Percentiles rank a stretch among this genome's conserved stretches.
Evolutionary conservation across 2,888 invertebrate genomes (phyloP).

Genomic region (Luperina nickerlii): DNA sequence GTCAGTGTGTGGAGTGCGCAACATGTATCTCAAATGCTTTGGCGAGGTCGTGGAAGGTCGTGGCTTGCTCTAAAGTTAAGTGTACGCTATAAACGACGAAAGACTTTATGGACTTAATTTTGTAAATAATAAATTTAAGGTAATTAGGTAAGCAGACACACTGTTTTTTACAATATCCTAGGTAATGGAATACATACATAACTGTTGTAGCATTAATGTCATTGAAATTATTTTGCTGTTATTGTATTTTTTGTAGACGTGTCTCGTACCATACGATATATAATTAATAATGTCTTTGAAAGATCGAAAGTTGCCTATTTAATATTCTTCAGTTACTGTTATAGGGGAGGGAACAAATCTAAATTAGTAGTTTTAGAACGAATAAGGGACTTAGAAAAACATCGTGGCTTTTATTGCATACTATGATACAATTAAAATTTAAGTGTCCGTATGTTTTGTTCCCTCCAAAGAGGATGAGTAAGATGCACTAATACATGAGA

Average conservation of each 20-base stretch:
- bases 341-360: conserved; percentile 77
- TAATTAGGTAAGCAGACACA: conserved; percentile 86
- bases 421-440: conserved; percentile 76
- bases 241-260: conserved; percentile 81
- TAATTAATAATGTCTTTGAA: conserved; percentile 66
- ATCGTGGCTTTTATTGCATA: conserved; percentile 78
- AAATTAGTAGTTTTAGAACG: conserved; percentile 76
- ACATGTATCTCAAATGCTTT: conserved; percentile 74
- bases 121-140: conserved; percentile 88
- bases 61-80: conserved; percentile 81
- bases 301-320: conserved; percentile 68
- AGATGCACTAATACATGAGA: conserved; percentile 71
- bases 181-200: conserved; percentile 86
- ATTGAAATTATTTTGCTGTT: conserved; percentile 85
- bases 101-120: conserved; percentile 87
- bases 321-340: conserved; percentile 69
- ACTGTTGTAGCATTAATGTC: conserved; percentile 88
- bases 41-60: conserved; percentile 70
- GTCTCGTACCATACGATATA: conserved; percentile 70
- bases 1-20: conserved; percentile 69
- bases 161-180: conserved; percentile 90
- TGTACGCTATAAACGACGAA: conserved; percentile 86
- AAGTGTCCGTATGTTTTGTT: conserved; percentile 74
- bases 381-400: conserved; percentile 75
- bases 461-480: conserved; percentile 76